Evolutionary conservation across 2,113 vertebrate species (phyloP), one percentile per base, ranked within the genome.

Genomic region (Nesoenas mayeri): DNA sequence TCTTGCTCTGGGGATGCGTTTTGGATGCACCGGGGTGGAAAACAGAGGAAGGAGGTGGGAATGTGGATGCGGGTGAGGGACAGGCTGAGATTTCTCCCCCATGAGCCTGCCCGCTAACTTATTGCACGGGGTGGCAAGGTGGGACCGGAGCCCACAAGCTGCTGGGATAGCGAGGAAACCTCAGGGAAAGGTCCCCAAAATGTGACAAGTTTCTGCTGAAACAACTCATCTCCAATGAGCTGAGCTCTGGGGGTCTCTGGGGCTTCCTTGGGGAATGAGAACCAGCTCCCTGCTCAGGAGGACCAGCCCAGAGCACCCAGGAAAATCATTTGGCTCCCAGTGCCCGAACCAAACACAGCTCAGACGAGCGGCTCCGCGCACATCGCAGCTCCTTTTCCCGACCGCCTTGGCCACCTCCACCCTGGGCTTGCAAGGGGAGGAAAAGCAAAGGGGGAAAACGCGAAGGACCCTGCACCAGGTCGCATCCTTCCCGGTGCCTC

Each of bases 351-450:
- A 6, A 34, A 8, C 4, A 11, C 29, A 64, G 40, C 44, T 15
- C 44, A 21, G 51, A 9, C 0, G 0, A 13, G 1, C 3, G 11
- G 54, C 60, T 80, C 21, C 42, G 75, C 26, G 14, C 25, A 2
- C 29, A 11, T 31, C 34, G n/a, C 67, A 6, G 3, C 32, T 67
- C 70, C 34, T 29, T 15, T 42, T 28, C 82, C 61, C 47, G n/a
- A 9, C 51, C 1, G 1, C 0, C 11, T 9, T 42, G 12, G 7
- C 28, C 36, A 6, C 29, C 36, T 34, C 1, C 0, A 4, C 1
- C 12, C 12, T 0, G 31, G 36, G 6, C 42, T 64, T 58, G 6
- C 19, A 24, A 22, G 10, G 15, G 36, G 34, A 66, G 19, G 7
- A 71, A 53, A 32, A 7, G 25, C 29, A 13, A 44, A 24, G 5